A percentile compares a stretch with the other conserved stretches of the same genome.
Evolutionary conservation across 2,888 invertebrate genomes (phyloP).

Genomic region (Catocala nupta): DNA sequence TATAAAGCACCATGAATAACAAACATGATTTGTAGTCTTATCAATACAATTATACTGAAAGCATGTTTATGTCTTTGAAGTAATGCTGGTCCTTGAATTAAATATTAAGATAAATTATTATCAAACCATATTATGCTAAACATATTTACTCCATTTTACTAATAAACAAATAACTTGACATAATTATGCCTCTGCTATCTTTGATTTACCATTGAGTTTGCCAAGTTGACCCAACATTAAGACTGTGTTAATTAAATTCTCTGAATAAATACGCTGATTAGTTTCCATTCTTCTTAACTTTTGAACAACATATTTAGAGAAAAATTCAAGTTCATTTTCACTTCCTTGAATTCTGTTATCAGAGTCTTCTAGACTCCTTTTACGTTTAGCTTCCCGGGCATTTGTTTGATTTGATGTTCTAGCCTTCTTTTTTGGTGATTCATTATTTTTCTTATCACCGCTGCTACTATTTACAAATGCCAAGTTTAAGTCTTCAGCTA

Average conservation of each 20-base stretch:
- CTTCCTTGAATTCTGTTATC: constrained; percentile 62
- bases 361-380: constrained; percentile 61
- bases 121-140: constrained; percentile 45
- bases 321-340: constrained; percentile 82
- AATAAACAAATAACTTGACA: constrained; percentile 28
- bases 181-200: constrained; percentile 68
- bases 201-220: constrained; percentile 79
- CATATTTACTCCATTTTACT: constrained; percentile 42
- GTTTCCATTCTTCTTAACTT: constrained; percentile 83
- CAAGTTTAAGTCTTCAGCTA: constrained; percentile 74
- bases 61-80: constrained; percentile 28
- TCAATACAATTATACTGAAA: constrained; percentile 15
- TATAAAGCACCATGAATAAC: constrained; percentile 30
- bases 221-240: constrained; percentile 82
- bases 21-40: constrained; percentile 14
- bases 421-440: constrained; percentile 62
- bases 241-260: constrained; percentile 83
- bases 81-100: constrained; percentile 31
- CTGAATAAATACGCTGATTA: constrained; percentile 83
- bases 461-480: constrained; percentile 65
- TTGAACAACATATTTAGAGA: constrained; percentile 83
- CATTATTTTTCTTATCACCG: constrained; percentile 49
- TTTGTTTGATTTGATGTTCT: constrained; percentile 59
- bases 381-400: constrained; percentile 65
- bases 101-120: constrained; percentile 39